Base-by-base conservation (phyloP, 2,797 vertebrate genomes). In the Sylvia borin region DNA sequence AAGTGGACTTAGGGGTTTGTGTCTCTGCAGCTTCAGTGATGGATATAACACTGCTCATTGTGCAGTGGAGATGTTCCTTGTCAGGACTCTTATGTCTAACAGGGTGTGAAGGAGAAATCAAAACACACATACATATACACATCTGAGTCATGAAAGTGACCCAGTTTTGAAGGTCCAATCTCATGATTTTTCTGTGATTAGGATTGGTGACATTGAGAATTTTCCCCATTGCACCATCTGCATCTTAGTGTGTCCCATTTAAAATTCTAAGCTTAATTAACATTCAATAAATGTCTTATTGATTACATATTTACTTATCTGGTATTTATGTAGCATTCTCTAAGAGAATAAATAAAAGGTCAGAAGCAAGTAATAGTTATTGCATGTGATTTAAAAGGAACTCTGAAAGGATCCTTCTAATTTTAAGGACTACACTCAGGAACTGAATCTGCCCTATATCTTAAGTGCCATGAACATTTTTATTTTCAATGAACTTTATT, bases 281-380 rank as follows among this genome's bases (percentile, higher is more conserved):
- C 38, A 89, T 91, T 82, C 84, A 93, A 42, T 89, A 94, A 74
- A 70, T 60, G n/a, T 80, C 86, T 76, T 96, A 95, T 95, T 95
- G 96, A 97, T 95, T 93, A 61, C 20, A 3, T 93, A 92, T 97
- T 94, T 97, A 92, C 93, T 96, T 95, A 64, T 42, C 92, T 96
- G 73, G 43, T 91, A 53, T 90, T 96, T 93, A 92, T 80, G 86
- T 92, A 80, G 29, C 91, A 40, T 95, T 85, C 86, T 87, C 45
- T 96, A 93, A 40, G 21, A 34, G 87, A 94, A 94, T 73, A 86
- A 83, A 92, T 51, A 82, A 87, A 88, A 75, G 85, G 79, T 76
- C 87, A 84, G 93, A 88, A 88, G 88, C 85, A 95, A 95, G 78
- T 2, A 40, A 60, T 29, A 36, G 67, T 83, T 96, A 76, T 64